Evolutionary conservation across 2,888 invertebrate species (phyloP).

Genomic region (Polymixis flavicincta): DNA sequence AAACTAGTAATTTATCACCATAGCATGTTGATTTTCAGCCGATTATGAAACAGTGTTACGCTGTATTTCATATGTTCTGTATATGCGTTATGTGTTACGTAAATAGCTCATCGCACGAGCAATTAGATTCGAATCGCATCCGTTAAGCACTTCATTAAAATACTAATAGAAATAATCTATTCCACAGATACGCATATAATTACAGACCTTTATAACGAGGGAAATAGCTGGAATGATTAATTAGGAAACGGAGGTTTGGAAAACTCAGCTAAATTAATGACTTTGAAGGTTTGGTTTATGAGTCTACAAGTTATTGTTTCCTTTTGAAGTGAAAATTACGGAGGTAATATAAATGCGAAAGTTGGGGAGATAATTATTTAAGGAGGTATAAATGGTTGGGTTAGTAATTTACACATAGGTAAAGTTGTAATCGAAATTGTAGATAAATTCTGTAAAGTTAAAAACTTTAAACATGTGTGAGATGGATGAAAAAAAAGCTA

Average conservation of each 20-base stretch:
- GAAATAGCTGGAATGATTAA: conserved; percentile 45
- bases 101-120: conserved; percentile 46
- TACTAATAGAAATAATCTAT: conserved; percentile 56
- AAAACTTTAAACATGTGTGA: neutral
- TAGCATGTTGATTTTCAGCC: conserved; percentile 46
- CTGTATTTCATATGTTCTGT: conserved; percentile 46
- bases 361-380: neutral
- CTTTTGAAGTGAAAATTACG: conserved; percentile 31
- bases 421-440: neutral
- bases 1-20: conserved; percentile 40
- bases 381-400: neutral
- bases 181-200: conserved; percentile 34
- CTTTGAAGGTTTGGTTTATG: conserved; percentile 33
- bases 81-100: conserved; percentile 46
- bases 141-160: conserved; percentile 69
- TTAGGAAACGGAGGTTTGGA: conserved; percentile 45
- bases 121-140: conserved; percentile 71
- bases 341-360: conserved; percentile 6
- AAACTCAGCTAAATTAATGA: conserved; percentile 36
- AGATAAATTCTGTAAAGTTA: neutral
- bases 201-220: conserved; percentile 39
- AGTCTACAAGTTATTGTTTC: conserved; percentile 45
- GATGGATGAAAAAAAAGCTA: neutral
- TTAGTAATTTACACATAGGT: neutral
- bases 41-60: conserved; percentile 56